Evolutionary conservation across 2,797 vertebrate genomes (phyloP), one percentile per base, ranked within the genome.

Genomic region (Holocentrus rufus): DNA sequence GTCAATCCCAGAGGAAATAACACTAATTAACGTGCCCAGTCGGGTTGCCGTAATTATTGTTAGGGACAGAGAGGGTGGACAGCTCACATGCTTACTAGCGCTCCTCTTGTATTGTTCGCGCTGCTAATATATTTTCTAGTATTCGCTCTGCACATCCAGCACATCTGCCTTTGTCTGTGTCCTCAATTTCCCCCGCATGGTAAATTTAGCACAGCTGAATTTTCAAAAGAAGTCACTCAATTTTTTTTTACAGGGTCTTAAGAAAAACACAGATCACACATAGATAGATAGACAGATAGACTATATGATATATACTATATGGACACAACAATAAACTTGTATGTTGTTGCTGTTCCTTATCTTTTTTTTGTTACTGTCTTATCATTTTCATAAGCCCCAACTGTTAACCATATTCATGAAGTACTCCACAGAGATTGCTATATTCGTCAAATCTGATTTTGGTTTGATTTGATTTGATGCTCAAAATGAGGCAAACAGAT

Each of bases 11-110:
- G 72, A 69, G 70, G 70, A 67, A 75, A 83, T 54, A 15, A 70
- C 57, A 64, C 64, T 84, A 85, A 86, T 90, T 90, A 87, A 85
- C 77, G 83, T 47, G 67, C 57, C 52, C 18, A 64, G 76, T 70
- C 66, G 72, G 59, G 46, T 58, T 44, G 64, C 68, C 69, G 73
- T 74, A 54, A 67, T 82, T 74, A 81, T 85, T 88, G 74, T 77
- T 53, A 61, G 70, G 66, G 23, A 22, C 36, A 0, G 63, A 65
- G 82, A 67, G 74, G 87, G 76, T 36, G 84, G 81, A 83, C 86
- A 80, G 73, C 74, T 84, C 39, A 56, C 65, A 81, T 34, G 61
- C 18, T 75, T 82, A 70, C 63, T 46, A 36, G 61, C 82, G 83
- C 84, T 86, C 79, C 68, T 14, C 25, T 68, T 73, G 58, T 67